Percentiles rank a stretch among this genome's conserved stretches.
Conservation (phyloP, 2,888 invertebrate species). For the Periphyllus acericola region DNA sequence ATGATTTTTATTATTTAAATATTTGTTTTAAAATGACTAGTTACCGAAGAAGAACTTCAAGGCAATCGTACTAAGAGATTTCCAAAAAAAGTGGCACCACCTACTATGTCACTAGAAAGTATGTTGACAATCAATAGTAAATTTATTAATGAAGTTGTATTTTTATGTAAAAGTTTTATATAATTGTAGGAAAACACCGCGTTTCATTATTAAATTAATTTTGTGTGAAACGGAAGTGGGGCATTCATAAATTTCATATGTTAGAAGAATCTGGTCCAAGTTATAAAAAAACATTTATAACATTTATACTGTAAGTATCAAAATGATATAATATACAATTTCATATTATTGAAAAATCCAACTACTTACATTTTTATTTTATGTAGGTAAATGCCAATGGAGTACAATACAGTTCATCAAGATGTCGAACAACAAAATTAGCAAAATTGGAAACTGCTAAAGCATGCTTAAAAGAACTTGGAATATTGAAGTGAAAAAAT, state of each 20-base stretch:
- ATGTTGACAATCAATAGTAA: neutral
- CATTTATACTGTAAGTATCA: conserved; percentile 79
- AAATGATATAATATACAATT: neutral
- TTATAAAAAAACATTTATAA: conserved; percentile 92
- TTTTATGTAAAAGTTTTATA: neutral
- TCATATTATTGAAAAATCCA: neutral
- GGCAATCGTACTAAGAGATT: conserved; percentile 16
- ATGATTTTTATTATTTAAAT: neutral
- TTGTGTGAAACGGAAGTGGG: conserved; percentile 86
- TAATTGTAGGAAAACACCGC: conserved; percentile 84
- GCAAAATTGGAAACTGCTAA: conserved; percentile 93
- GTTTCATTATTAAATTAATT: conserved; percentile 94
- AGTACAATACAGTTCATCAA: conserved; percentile 86
- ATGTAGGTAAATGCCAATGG: conserved; percentile 86
- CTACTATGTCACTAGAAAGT: conserved; percentile 38
- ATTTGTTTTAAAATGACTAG: conserved; percentile 1
- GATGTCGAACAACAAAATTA: conserved; percentile 91
- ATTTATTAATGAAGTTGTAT: neutral
- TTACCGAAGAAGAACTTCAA: conserved; percentile 50
- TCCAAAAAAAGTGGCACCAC: conserved; percentile 31
- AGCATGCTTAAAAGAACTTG: conserved; percentile 85
- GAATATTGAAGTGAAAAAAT: conserved; percentile 69
- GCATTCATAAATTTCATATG: conserved; percentile 82
- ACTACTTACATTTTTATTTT: conserved; percentile 8
- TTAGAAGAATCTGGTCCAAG: conserved; percentile 92